Evolutionary conservation across 1,140 invertebrate species (phyloP).

Genomic region (Centruroides vittatus): DNA sequence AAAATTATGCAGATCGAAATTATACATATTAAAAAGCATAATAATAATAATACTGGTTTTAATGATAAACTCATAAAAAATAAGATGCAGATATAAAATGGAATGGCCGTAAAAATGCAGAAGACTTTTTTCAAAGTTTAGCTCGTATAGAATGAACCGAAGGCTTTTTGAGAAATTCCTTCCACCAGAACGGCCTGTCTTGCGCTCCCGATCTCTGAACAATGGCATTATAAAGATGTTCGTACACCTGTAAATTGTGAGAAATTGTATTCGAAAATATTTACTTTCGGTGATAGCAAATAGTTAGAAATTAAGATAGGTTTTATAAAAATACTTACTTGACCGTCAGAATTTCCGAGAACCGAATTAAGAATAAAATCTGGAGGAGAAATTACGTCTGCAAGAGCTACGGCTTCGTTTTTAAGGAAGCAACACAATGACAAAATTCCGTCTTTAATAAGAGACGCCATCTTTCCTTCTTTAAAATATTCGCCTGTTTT

Average conservation of each 20-base stretch:
- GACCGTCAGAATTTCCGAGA: slow-evolving; percentile 50
- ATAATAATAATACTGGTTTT: too few relatives aligned
- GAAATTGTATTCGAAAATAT: too few relatives aligned
- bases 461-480: not conserved
- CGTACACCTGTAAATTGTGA: slow-evolving; percentile 54
- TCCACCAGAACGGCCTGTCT: slow-evolving; percentile 29
- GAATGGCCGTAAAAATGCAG: too few relatives aligned
- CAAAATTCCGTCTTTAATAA: slow-evolving; percentile 37
- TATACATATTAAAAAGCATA: too few relatives aligned
- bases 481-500: slow-evolving; percentile 14
- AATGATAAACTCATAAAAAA: too few relatives aligned
- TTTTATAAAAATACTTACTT: slow-evolving; percentile 13
- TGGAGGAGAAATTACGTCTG: slow-evolving; percentile 70
- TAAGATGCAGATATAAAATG: too few relatives aligned
- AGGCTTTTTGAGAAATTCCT: slow-evolving; percentile 25
- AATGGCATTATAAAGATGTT: slow-evolving; percentile 31
- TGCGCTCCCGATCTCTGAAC: slow-evolving; percentile 24
- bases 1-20: too few relatives aligned
- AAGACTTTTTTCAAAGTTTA: too few relatives aligned
- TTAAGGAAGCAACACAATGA: slow-evolving; percentile 45
- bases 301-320: too few relatives aligned
- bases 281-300: too few relatives aligned
- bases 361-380: slow-evolving; percentile 72
- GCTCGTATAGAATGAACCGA: not conserved
- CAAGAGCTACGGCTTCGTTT: slow-evolving; percentile 55